Percentiles rank a stretch among this genome's conserved stretches.
These are phyloP conservation scores for Drosophila hamatofila DNA, from an alignment of 2,888 invertebrate genomes.

Conservation along the genomic window DNA sequence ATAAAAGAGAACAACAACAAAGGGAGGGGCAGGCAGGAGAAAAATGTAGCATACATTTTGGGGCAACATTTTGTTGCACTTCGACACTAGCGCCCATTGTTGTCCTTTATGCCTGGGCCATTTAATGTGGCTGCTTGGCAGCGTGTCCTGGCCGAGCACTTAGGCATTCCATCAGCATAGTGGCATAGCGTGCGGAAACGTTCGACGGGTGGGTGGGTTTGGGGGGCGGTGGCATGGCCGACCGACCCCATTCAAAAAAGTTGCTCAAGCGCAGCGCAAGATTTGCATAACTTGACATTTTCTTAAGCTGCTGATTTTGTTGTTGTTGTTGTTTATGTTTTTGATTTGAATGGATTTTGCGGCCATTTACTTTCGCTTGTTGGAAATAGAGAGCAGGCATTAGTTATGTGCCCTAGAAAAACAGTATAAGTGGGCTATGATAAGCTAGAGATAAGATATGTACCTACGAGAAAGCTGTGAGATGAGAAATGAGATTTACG, in stretches of 20 bases:
- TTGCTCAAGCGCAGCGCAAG: slow-evolving; percentile 67
- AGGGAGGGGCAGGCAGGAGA: slow-evolving; percentile 13
- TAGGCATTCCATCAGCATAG: slow-evolving; percentile 73
- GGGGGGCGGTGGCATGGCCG: slow-evolving; percentile 16
- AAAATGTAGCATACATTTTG: slow-evolving; percentile 56
- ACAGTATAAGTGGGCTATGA: background rate
- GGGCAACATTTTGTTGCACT: slow-evolving; percentile 74
- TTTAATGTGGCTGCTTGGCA: slow-evolving; percentile 38
- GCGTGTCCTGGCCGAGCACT: slow-evolving; percentile 58
- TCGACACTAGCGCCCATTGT: slow-evolving; percentile 44
- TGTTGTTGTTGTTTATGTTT: slow-evolving; percentile 33
- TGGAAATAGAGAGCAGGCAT: slow-evolving; percentile 11
- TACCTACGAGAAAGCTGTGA: background rate
- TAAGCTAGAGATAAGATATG: background rate
- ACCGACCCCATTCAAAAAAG: slow-evolving; percentile 47
- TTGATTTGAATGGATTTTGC: slow-evolving; percentile 50
- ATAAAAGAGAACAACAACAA: background rate
- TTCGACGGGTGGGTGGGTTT: slow-evolving; percentile 1
- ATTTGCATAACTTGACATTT: slow-evolving; percentile 69
- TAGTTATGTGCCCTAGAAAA: slow-evolving; percentile 10
- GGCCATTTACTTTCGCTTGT: slow-evolving; percentile 53
- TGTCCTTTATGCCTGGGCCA: slow-evolving; percentile 54
- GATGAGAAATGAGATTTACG: too few species aligned
- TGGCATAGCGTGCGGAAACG: slow-evolving; percentile 63
- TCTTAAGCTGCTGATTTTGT: slow-evolving; percentile 20